These are phyloP conservation scores for Ispidina picta DNA, from an alignment of 2,797 vertebrate genomes.

Conservation along the genomic window DNA sequence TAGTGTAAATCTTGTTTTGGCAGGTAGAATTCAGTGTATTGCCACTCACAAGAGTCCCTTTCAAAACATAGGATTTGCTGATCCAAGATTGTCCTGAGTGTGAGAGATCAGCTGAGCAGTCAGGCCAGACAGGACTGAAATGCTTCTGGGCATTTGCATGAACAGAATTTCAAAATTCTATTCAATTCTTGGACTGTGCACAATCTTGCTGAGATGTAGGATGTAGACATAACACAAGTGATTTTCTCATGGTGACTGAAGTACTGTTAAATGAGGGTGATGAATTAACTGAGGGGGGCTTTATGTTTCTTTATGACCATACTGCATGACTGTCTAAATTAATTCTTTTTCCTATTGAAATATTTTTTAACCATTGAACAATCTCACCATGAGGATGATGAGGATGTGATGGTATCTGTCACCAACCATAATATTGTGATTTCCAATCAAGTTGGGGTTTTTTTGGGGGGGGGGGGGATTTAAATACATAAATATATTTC, in stretches of 20 bases:
- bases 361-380: background rate
- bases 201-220: background rate
- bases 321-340: background rate
- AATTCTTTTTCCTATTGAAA: background rate
- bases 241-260: background rate
- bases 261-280: background rate
- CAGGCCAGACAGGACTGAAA: background rate
- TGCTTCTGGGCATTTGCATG: background rate
- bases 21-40: background rate
- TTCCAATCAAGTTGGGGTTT: background rate
- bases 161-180: background rate
- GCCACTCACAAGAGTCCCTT: background rate
- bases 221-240: background rate
- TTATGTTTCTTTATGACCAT: background rate
- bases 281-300: background rate
- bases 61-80: background rate
- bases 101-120: background rate
- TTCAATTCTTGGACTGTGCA: background rate
- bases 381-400: background rate
- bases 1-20: background rate
- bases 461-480: too few species aligned
- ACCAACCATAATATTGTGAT: background rate
- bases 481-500: background rate
- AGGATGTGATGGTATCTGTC: background rate
- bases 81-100: background rate